Evolutionary conservation across 2,797 vertebrate species (phyloP).

Genomic region (Hyperoplus immaculatus): DNA sequence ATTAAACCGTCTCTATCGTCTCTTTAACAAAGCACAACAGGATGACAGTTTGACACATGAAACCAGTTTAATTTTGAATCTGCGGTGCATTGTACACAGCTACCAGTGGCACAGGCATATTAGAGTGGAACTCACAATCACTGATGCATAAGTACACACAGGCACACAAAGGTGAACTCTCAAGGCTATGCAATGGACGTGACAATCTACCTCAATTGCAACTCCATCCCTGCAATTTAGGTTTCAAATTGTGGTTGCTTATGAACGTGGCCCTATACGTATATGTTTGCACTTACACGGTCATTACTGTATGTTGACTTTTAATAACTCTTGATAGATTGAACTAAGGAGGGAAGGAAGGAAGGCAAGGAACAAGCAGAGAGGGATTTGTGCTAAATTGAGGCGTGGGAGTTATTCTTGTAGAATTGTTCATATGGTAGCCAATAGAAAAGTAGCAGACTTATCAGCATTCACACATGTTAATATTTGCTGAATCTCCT

Average conservation of each 20-base stretch:
- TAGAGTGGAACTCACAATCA: conserved; percentile 48
- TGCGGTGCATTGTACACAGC: conserved; percentile 35
- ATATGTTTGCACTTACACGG: neutral
- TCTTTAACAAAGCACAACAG: conserved; percentile 65
- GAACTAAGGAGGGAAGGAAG: conserved; percentile 8
- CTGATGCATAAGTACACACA: conserved; percentile 28
- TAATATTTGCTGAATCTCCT: conserved; percentile 45
- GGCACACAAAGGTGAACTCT: conserved; percentile 26
- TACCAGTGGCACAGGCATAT: conserved; percentile 25
- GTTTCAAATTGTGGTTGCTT: conserved; percentile 23
- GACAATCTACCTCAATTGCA: conserved; percentile 31
- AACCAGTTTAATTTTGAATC: conserved; percentile 56
- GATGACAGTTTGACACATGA: conserved; percentile 69
- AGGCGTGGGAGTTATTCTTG: conserved; percentile 32
- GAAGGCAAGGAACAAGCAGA: conserved; percentile 12
- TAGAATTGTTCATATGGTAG: conserved; percentile 17
- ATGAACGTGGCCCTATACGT: neutral
- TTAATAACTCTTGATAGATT: conserved; percentile 20
- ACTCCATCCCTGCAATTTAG: conserved; percentile 21
- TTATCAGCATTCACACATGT: conserved; percentile 57
- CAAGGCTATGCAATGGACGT: conserved; percentile 25
- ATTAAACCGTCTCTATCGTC: conserved; percentile 72
- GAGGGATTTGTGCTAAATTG: conserved; percentile 34
- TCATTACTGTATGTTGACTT: conserved; percentile 1
- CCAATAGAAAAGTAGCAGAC: conserved; percentile 36